phyloP scores from a whole-genome alignment of 2,888 invertebrate species.

The Quadroppia sp. region DNA sequence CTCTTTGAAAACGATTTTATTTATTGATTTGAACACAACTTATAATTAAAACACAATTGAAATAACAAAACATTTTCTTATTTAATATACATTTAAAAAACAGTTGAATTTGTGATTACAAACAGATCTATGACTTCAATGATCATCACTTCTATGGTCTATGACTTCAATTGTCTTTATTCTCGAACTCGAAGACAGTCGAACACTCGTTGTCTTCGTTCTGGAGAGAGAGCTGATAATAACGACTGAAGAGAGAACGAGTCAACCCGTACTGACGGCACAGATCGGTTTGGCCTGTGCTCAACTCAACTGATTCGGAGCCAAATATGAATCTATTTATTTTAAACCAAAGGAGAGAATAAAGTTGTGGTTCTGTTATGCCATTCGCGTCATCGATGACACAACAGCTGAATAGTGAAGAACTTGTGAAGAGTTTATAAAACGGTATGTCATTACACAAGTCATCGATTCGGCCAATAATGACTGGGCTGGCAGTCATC shows the following conservation, averaged over 20 bases:
- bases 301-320: not conserved
- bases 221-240: not conserved
- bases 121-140: too few relatives aligned
- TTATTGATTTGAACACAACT: too few relatives aligned
- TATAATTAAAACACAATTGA: too few relatives aligned
- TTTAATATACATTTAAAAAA: too few relatives aligned
- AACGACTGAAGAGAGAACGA: not conserved
- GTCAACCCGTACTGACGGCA: not conserved
- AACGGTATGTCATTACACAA: not conserved
- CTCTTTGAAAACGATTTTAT: too few relatives aligned
- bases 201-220: not conserved
- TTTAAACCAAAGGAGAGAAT: constrained; percentile 12
- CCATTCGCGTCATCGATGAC: not conserved
- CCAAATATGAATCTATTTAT: constrained; percentile 5
- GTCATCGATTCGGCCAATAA: not conserved
- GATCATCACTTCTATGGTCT: too few relatives aligned
- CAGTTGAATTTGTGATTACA: too few relatives aligned
- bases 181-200: not conserved
- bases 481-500: not conserved
- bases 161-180: not conserved
- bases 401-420: not conserved
- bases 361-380: constrained; percentile 2
- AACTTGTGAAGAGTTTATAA: not conserved
- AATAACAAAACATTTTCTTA: too few relatives aligned
- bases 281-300: not conserved